These are phyloP conservation scores for Anolis apletophallus DNA, from an alignment of 2,797 vertebrate species.

Conservation along the genomic window DNA sequence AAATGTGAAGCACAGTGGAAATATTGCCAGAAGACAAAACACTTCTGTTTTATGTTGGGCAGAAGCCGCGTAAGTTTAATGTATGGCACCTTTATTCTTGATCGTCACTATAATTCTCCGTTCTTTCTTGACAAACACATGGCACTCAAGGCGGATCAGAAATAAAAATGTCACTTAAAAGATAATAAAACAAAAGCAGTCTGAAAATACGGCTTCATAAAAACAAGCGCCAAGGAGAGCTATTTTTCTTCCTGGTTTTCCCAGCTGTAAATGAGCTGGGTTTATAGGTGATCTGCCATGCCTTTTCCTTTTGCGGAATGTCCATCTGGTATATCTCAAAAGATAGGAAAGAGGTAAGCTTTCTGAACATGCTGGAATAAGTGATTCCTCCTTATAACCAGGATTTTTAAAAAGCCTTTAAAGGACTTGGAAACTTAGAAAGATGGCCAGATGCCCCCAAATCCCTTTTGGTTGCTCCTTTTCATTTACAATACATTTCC, in stretches of 20 bases:
- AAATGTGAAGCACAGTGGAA: background rate
- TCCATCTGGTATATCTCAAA: background rate
- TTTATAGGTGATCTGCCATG: background rate
- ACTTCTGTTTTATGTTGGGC: background rate
- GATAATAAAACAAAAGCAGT: background rate
- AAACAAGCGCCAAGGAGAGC: background rate
- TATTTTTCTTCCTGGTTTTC: background rate
- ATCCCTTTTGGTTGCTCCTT: background rate
- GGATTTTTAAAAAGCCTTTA: no score
- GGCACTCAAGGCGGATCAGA: background rate
- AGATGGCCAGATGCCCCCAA: background rate
- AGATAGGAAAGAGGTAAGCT: background rate
- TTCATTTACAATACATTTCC: no score
- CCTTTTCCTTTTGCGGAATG: background rate
- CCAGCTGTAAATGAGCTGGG: background rate
- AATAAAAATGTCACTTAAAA: background rate
- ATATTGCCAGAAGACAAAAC: no score
- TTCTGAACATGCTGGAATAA: background rate
- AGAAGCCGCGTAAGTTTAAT: no score
- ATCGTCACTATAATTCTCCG: background rate
- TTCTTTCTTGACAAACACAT: background rate
- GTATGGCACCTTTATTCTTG: background rate
- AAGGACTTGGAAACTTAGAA: background rate
- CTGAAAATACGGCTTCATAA: background rate
- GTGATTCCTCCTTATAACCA: background rate